Evolutionary conservation across 2,113 vertebrate genomes (phyloP).

Genomic region (Thamnaconus septentrionalis): DNA sequence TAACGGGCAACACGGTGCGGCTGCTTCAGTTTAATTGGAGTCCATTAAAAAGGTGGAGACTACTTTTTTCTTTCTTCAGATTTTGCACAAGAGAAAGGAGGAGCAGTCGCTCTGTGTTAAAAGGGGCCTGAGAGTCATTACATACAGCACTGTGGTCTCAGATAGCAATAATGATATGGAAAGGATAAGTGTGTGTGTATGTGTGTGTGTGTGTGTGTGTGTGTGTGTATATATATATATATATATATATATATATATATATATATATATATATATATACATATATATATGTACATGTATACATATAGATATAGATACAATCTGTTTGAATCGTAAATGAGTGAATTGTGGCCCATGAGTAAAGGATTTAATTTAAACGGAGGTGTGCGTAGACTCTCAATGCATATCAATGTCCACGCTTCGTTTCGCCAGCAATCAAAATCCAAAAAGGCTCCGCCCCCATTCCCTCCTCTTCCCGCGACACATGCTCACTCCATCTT

Average conservation of each 20-base stretch:
- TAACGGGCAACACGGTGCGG: constrained; percentile 21
- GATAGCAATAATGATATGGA: constrained; percentile 22
- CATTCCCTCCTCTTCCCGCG: constrained; percentile 18
- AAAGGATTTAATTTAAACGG: constrained; percentile 21
- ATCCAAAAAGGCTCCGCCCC: constrained; percentile 25
- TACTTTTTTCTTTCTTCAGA: too few relatives aligned
- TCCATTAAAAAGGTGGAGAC: background rate
- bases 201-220: too few relatives aligned
- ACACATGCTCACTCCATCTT: constrained; percentile 21
- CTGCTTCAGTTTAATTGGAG: constrained; percentile 19
- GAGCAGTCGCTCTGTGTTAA: constrained; percentile 25
- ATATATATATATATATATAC: too few relatives aligned
- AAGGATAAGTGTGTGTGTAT: constrained; percentile 1
- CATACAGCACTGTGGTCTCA: constrained; percentile 21
- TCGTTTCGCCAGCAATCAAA: constrained; percentile 21
- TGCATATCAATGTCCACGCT: constrained; percentile 8
- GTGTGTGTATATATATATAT: too few relatives aligned
- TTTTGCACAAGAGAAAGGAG: background rate
- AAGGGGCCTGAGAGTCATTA: constrained; percentile 27
- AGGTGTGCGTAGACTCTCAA: constrained; percentile 20
- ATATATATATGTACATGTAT: too few relatives aligned
- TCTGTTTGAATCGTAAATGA: too few relatives aligned
- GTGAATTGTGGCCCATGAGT: too few relatives aligned
- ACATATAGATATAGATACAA: too few relatives aligned
- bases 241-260: too few relatives aligned